Evolutionary conservation across 2,888 invertebrate species (phyloP), one percentile per base, ranked within the genome.

Genomic region (Camponotus fellah): DNA sequence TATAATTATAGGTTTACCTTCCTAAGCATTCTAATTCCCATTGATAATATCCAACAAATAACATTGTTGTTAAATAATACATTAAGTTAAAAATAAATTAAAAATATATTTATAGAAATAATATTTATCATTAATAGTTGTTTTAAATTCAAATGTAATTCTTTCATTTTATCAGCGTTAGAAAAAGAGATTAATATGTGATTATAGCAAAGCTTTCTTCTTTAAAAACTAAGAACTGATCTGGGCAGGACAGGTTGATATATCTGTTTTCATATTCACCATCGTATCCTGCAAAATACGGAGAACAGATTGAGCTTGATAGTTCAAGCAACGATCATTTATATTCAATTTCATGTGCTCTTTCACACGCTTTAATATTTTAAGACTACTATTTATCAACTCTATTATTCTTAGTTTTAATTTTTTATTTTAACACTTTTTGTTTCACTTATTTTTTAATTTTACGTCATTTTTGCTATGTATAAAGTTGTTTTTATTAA

Each of bases 1-100:
- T 56, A 32, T 56, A 77, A 77, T 68, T 32, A 76, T 17, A 76
- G 53, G 14, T 40, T 26, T 26, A n/a, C n/a, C 26, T 26, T 66
- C 56, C 43, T 26, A 37, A 12, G 21, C 37, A 9, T 26, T 2
- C 17, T 53, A 26, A 34, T 26, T 26, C 26, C 2, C 34, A 43
- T n/a, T 76, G 37, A 76, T 68, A 56, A 68, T 56, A 68, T 8
- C 37, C 14, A 21, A 64, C 21, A 17, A 37, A 37, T 40, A 4
- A 65, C 8, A 76, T 37, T 56, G 32, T 1, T 4, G 34, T 40
- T 68, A 68, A 77, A 34, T 56, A 66, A 76, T 14, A 56, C 32
- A 32, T 14, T 21, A 2, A 62, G 14, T 5, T 32, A 21, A 46
- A 26, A 26, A 26, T 26, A 26, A 26, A 26, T 26, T 26, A 21